Conservation (phyloP, 2,888 invertebrate species). For the Dichetophora obliterata region DNA sequence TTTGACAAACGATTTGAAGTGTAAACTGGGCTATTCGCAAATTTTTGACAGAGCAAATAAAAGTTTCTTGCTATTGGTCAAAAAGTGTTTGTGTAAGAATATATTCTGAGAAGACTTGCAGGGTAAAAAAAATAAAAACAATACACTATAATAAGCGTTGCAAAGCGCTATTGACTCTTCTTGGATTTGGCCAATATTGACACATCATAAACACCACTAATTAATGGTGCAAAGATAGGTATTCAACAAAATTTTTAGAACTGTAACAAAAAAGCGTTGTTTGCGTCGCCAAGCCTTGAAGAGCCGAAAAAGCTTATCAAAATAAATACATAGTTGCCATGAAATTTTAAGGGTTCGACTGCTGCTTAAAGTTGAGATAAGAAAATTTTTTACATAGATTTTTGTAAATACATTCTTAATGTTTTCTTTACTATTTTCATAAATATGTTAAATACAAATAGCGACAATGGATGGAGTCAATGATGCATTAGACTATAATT, state of each 20-base stretch:
- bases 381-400: too few species aligned
- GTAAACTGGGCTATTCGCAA: background rate
- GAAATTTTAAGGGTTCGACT: background rate
- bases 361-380: too few species aligned
- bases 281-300: background rate
- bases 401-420: too few species aligned
- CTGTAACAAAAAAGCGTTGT: background rate
- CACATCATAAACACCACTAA: conserved; percentile 16
- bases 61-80: background rate
- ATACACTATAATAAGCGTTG: conserved; percentile 28
- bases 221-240: background rate
- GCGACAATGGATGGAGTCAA: too few species aligned
- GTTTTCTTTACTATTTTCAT: too few species aligned
- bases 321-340: background rate
- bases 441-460: too few species aligned
- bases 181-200: conserved; percentile 27
- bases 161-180: conserved; percentile 7
- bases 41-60: conserved; percentile 6
- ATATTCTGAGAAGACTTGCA: background rate
- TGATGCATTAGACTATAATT: too few species aligned
- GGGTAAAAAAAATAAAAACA: conserved; percentile 19
- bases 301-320: background rate
- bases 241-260: conserved; percentile 16
- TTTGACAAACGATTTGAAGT: too few species aligned
- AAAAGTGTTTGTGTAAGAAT: background rate